These are phyloP conservation scores for Synodontis membranacea DNA, from an alignment of 2,113 vertebrate genomes.

Conservation along the genomic window DNA sequence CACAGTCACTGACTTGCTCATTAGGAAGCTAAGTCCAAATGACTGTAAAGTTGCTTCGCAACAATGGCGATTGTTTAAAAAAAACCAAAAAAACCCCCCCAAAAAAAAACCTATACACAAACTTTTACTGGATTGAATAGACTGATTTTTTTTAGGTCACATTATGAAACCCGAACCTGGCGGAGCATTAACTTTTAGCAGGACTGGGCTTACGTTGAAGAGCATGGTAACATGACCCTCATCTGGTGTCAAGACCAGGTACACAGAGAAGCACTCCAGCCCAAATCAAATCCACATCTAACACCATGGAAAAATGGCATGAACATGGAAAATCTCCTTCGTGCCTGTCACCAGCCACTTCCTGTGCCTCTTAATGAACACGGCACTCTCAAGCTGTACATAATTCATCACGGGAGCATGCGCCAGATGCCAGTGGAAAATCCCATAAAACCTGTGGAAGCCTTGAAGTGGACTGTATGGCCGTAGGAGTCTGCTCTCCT, in stretches of 20 bases:
- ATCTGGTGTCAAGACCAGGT: slow-evolving; percentile 38
- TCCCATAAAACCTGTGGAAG: slow-evolving; percentile 59
- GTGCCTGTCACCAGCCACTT: slow-evolving; percentile 45
- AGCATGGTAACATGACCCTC: neutral
- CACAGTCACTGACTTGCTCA: neutral
- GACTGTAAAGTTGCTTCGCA: neutral
- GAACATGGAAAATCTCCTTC: slow-evolving; percentile 45
- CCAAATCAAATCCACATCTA: slow-evolving; percentile 47
- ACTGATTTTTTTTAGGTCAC: neutral
- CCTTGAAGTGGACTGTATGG: slow-evolving; percentile 59
- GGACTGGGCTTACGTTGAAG: neutral
- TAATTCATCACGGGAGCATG: slow-evolving; percentile 69
- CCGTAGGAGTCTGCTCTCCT: slow-evolving; percentile 11
- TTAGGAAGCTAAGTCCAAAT: neutral
- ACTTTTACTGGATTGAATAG: neutral
- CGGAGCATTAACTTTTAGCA: neutral
- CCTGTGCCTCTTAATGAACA: slow-evolving; percentile 63
- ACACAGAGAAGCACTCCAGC: slow-evolving; percentile 35
- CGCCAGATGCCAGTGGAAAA: slow-evolving; percentile 75
- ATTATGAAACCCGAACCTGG: neutral
- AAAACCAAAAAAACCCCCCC: no score
- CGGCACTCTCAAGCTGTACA: slow-evolving; percentile 72
- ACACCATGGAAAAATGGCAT: slow-evolving; percentile 26
- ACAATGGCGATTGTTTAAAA: neutral
- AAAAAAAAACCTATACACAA: neutral